Conservation (phyloP, 2,888 invertebrate species). For the Folsomia candida region DNA sequence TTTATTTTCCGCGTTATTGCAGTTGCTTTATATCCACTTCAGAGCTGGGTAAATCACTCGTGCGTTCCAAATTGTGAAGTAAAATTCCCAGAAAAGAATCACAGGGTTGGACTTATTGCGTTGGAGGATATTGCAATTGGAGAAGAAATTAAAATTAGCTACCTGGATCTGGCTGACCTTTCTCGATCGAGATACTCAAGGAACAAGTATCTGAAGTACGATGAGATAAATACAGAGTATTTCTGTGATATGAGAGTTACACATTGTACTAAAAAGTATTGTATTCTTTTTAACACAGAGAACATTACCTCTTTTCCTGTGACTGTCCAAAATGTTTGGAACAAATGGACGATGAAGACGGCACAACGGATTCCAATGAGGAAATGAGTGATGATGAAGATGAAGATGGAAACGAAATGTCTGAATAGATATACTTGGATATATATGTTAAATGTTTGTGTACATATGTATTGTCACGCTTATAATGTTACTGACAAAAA, state of each 20-base stretch:
- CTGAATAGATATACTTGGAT: conserved; percentile 15
- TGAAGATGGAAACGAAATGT: conserved; percentile 52
- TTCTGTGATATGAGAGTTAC: too few species aligned
- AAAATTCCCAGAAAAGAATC: conserved; percentile 79
- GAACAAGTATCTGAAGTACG: conserved; percentile 68
- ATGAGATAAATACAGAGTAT: not conserved
- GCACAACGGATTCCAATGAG: conserved; percentile 62
- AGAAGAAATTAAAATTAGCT: conserved; percentile 87
- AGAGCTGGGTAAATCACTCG: conserved; percentile 84
- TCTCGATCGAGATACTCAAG: conserved; percentile 80
- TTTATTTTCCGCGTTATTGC: too few species aligned
- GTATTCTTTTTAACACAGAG: conserved; percentile 57
- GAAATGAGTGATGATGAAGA: conserved; percentile 64
- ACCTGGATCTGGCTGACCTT: conserved; percentile 80
- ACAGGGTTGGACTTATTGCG: conserved; percentile 71
- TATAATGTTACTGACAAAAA: too few species aligned
- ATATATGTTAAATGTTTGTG: not conserved
- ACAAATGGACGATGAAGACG: conserved; percentile 72
- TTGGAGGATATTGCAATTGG: conserved; percentile 69
- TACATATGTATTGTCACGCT: not conserved
- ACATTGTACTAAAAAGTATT: not conserved
- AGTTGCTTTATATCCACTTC: conserved; percentile 79
- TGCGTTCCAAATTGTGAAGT: conserved; percentile 85
- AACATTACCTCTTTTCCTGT: conserved; percentile 79
- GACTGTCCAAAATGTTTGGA: conserved; percentile 73